These are phyloP conservation scores for Silurus aristotelis DNA, from an alignment of 2,797 vertebrate species.

Conservation along the genomic window DNA sequence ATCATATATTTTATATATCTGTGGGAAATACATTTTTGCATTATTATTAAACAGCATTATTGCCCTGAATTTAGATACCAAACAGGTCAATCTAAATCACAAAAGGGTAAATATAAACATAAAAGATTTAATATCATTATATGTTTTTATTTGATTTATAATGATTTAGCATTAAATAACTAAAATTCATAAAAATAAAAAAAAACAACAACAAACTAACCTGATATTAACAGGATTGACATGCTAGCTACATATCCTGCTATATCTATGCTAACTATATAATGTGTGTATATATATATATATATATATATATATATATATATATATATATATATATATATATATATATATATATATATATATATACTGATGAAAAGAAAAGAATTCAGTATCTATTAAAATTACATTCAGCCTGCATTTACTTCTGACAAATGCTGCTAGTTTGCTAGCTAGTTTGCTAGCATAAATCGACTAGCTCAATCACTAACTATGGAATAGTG, in stretches of 20 bases:
- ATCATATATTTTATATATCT: conserved; percentile 45
- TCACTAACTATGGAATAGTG: neutral
- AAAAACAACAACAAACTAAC: no score
- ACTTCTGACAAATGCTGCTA: neutral
- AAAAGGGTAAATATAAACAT: neutral
- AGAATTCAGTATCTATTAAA: neutral
- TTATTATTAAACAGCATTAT: neutral
- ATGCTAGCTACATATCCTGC: neutral
- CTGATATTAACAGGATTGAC: neutral
- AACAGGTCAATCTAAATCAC: neutral
- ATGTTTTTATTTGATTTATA: neutral
- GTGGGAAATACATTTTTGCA: neutral
- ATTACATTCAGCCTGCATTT: neutral
- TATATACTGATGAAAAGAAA: no score
- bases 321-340: no score
- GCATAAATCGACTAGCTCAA: neutral
- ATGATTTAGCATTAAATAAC: neutral
- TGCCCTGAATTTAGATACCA: neutral
- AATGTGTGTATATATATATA: no score
- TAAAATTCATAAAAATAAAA: no score
- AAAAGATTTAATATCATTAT: neutral
- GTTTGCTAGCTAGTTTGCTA: neutral
- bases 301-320: no score
- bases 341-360: no score
- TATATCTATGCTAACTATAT: no score